phyloP scores from a whole-genome alignment of 2,113 vertebrate genomes.

The Calyptommatus sinebrachiatus region DNA sequence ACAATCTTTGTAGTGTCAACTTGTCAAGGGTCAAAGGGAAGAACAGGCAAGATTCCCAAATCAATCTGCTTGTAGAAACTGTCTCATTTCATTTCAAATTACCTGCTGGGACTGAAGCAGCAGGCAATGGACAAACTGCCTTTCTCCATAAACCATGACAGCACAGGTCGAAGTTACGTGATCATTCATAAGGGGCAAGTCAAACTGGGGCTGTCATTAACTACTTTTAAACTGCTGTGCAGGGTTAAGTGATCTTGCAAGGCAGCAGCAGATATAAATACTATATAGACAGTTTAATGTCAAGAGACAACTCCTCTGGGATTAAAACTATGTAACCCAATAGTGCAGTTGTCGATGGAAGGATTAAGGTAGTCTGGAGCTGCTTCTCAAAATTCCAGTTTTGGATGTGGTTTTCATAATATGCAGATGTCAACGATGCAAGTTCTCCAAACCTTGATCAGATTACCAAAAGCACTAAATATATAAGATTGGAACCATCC shows the following conservation, averaged over 20 bases:
- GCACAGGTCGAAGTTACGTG: constrained; percentile 78
- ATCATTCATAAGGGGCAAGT: constrained; percentile 83
- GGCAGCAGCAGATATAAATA: constrained; percentile 89
- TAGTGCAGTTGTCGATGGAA: constrained; percentile 72
- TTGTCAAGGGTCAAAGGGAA: constrained; percentile 89
- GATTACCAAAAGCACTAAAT: constrained; percentile 14
- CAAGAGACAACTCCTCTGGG: constrained; percentile 88
- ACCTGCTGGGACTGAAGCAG: constrained; percentile 77
- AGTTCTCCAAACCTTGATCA: neutral
- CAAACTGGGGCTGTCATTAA: constrained; percentile 80
- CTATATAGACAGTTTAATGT: constrained; percentile 96
- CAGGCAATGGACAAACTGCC: constrained; percentile 80
- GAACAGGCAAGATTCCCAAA: constrained; percentile 84
- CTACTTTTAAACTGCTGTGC: constrained; percentile 86
- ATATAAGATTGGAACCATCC: neutral
- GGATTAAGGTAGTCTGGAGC: constrained; percentile 77
- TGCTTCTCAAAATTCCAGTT: constrained; percentile 30
- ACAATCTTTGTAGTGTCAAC: constrained; percentile 86
- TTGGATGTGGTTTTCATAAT: constrained; percentile 20
- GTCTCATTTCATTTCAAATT: constrained; percentile 89
- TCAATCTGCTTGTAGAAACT: constrained; percentile 90
- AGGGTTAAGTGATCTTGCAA: constrained; percentile 82
- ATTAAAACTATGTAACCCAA: constrained; percentile 91
- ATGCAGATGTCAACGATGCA: constrained; percentile 17
- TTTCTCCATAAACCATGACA: constrained; percentile 86